Evolutionary conservation across 2,888 invertebrate genomes (phyloP).

Genomic region (Serrognathus titanus): DNA sequence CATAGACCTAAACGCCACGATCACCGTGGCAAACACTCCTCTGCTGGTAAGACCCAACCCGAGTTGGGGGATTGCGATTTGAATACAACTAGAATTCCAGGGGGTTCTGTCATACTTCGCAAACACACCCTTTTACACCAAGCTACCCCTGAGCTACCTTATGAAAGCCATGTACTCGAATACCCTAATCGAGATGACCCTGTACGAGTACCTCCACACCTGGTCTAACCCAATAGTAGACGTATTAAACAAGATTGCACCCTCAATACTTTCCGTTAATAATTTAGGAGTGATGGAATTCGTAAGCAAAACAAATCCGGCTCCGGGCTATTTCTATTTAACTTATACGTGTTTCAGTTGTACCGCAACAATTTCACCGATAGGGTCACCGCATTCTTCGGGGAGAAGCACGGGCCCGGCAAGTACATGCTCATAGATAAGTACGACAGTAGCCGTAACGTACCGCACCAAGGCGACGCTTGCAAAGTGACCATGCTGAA

Average conservation of each 20-base stretch:
- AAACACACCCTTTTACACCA: slow-evolving; percentile 54
- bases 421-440: slow-evolving; percentile 62
- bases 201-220: slow-evolving; percentile 69
- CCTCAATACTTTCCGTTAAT: slow-evolving; percentile 59
- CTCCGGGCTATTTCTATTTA: not conserved
- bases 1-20: slow-evolving; percentile 56
- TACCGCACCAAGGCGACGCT: slow-evolving; percentile 56
- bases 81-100: slow-evolving; percentile 39
- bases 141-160: slow-evolving; percentile 54
- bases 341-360: slow-evolving; percentile 49
- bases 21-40: slow-evolving; percentile 60
- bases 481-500: slow-evolving; percentile 60
- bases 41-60: slow-evolving; percentile 51
- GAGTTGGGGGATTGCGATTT: no score
- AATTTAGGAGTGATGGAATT: slow-evolving; percentile 66
- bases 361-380: slow-evolving; percentile 58
- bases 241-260: slow-evolving; percentile 53
- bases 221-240: slow-evolving; percentile 62
- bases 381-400: slow-evolving; percentile 61
- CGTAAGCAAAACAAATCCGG: slow-evolving; percentile 52
- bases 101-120: slow-evolving; percentile 59
- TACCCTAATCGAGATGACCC: slow-evolving; percentile 54
- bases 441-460: slow-evolving; percentile 54
- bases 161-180: slow-evolving; percentile 50
- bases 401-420: slow-evolving; percentile 54